Base-by-base conservation (phyloP, 2,113 vertebrate species). In the Dolichallabes microphthalmus region DNA sequence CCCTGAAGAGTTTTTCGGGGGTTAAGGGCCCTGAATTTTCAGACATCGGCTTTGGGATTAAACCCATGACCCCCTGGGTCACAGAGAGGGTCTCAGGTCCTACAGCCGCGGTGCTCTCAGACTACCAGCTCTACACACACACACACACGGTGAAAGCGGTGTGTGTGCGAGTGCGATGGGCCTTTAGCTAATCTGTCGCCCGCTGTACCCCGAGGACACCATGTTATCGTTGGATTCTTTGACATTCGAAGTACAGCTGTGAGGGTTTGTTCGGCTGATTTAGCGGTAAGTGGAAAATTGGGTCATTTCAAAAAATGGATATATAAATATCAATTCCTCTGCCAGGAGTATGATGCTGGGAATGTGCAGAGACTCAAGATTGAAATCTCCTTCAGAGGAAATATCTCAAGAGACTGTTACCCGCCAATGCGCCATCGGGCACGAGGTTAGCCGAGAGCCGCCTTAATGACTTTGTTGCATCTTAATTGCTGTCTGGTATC, bases 391-490 rank as follows among this genome's bases (percentile, higher is more conserved):
- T 92, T 89, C 90, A 87, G 88, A 5, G 58, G 88, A 88, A 93
- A 92, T 92, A 90, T 92, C 90, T 90, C 84, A 80, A 90, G 90
- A n/a, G 50, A 94, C 89, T 78, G 58, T 78, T 92, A 93, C 92
- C 92, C 61, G 90, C 80, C 58, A 88, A 92, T 94, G 92, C 3
- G 85, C 88, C 61, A 84, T 92, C 89, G 82, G 84, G 88, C 92
- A 90, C 89, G 50, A 17, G 73, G n/a, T 13, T 3, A 66, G n/a
- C 5, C n/a, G 91, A 66, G 63, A 89, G 89, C 91, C 89, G 86
- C 91, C 87, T 90, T 94, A 95, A 95, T 93, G 89, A 94, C 93
- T 94, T 95, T 94, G 94, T 94, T 92, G 92, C 86, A 86, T 90
- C 84, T 94, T 94, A 95, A 95, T 94, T 94, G 92, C 89, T 91